Percentiles rank a stretch among this genome's conserved stretches.
phyloP scores from a whole-genome alignment of 2,888 invertebrate genomes.

The Tetragnatha montana region DNA sequence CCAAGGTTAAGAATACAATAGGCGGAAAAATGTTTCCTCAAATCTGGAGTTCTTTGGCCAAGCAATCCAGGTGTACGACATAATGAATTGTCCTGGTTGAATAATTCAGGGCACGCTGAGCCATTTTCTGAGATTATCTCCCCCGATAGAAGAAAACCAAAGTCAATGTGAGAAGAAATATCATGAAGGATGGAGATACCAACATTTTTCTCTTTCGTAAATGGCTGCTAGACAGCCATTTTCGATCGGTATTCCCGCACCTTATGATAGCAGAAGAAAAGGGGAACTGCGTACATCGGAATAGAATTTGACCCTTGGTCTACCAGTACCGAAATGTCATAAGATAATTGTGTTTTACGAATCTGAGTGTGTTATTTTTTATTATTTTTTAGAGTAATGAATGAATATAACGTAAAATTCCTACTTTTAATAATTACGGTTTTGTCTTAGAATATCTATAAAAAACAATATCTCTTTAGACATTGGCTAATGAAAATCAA shows the following conservation, averaged over 20 bases:
- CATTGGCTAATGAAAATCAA: too few relatives aligned
- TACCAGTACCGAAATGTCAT: background rate
- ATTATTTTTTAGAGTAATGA: too few relatives aligned
- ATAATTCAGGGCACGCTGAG: background rate
- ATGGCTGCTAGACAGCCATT: background rate
- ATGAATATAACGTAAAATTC: too few relatives aligned
- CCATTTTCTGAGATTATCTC: background rate
- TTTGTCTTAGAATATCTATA: too few relatives aligned
- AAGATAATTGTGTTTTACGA: too few relatives aligned
- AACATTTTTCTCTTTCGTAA: background rate
- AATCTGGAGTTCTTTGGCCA: background rate
- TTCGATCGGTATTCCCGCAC: background rate
- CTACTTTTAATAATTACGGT: too few relatives aligned
- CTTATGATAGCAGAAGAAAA: background rate
- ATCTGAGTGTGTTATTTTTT: too few relatives aligned
- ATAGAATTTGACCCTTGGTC: background rate
- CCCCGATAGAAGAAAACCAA: background rate
- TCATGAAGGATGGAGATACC: background rate
- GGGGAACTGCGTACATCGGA: background rate
- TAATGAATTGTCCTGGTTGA: background rate
- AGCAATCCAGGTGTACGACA: background rate
- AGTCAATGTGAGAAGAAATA: background rate
- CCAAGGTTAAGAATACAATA: background rate
- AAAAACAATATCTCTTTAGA: too few relatives aligned
- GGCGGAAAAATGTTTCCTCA: background rate